Evolutionary conservation across 2,113 vertebrate species (phyloP).

Genomic region (Oreocharis arfaki): DNA sequence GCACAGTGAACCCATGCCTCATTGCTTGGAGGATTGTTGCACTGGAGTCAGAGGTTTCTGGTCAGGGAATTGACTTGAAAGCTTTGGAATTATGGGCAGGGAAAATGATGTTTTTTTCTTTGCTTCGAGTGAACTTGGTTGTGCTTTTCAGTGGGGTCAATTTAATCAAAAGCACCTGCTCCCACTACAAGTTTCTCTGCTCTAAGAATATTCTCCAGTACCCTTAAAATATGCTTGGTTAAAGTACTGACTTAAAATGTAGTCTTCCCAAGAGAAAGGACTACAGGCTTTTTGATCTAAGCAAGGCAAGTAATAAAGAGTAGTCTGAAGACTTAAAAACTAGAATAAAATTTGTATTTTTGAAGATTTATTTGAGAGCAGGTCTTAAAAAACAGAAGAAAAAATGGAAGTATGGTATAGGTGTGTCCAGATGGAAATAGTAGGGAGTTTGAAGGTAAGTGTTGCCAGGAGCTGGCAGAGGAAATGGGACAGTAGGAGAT

Average conservation of each 20-base stretch:
- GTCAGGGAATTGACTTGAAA: background rate
- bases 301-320: background rate
- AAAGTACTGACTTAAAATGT: background rate
- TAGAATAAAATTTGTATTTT: background rate
- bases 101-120: background rate
- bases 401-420: background rate
- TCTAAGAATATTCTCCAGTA: background rate
- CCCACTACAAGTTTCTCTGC: background rate
- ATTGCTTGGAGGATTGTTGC: background rate
- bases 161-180: background rate
- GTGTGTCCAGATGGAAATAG: background rate
- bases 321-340: background rate
- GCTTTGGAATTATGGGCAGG: background rate
- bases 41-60: background rate
- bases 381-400: background rate
- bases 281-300: background rate
- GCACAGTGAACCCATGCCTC: accelerated
- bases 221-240: background rate
- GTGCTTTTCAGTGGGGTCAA: background rate
- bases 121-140: background rate
- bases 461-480: background rate
- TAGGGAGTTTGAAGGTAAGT: background rate
- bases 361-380: background rate
- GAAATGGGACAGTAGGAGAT: background rate
- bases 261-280: background rate